These are phyloP conservation scores for Cephalophus harveyi DNA, from an alignment of 2,113 vertebrate species.

Conservation along the genomic window DNA sequence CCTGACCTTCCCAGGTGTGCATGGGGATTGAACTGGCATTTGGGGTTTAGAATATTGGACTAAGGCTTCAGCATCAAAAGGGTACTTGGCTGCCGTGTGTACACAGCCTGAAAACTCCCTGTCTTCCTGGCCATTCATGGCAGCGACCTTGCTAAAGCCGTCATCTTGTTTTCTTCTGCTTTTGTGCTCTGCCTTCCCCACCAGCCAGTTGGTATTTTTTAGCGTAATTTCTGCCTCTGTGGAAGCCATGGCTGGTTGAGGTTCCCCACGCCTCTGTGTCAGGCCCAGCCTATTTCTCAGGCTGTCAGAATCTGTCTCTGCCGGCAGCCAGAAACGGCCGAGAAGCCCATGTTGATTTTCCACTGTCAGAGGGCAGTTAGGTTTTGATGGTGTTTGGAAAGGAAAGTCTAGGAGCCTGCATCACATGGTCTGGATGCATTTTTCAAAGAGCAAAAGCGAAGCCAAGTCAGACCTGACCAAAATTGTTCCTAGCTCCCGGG, in stretches of 20 bases:
- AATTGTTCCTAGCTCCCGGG: fast-evolving
- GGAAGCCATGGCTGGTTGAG: background rate
- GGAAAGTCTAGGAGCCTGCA: background rate
- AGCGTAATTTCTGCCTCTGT: background rate
- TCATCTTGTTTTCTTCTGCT: background rate
- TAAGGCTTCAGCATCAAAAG: background rate
- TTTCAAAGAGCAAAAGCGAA: background rate
- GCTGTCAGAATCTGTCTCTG: background rate
- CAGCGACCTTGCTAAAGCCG: background rate
- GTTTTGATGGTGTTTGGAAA: background rate
- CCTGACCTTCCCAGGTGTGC: background rate
- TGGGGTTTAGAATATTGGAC: background rate
- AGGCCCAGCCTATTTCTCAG: background rate
- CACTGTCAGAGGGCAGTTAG: background rate
- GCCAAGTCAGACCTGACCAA: background rate
- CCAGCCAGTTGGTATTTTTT: too few species aligned
- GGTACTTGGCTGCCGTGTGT: background rate
- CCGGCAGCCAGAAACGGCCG: fast-evolving
- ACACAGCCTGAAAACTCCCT: background rate
- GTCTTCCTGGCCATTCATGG: background rate
- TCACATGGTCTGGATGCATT: background rate
- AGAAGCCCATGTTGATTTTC: background rate
- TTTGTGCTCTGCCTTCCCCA: background rate
- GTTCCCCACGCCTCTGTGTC: background rate
- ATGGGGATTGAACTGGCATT: background rate